phyloP scores from a whole-genome alignment of 2,797 vertebrate species.

The Gambusia yucatana region DNA sequence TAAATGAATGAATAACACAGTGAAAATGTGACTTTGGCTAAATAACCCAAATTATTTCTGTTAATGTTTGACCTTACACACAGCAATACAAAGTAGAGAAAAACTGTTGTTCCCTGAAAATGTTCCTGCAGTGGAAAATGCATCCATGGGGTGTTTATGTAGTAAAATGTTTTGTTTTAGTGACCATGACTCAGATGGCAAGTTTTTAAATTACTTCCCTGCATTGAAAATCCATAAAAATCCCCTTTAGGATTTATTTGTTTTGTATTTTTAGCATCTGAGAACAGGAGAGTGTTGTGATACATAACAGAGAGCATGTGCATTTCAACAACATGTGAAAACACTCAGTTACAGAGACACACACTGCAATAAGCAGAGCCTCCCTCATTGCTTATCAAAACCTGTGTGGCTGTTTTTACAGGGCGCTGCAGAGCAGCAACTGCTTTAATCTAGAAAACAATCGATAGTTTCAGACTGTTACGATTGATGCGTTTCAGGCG shows the following conservation, averaged over 20 bases:
- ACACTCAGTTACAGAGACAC: slow-evolving; percentile 5
- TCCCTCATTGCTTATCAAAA: slow-evolving; percentile 69
- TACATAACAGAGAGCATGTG: neutral
- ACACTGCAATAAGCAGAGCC: slow-evolving; percentile 42
- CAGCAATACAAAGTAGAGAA: neutral
- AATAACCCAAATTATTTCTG: too few relatives aligned
- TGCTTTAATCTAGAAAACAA: slow-evolving; percentile 81
- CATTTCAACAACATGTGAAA: slow-evolving; percentile 7
- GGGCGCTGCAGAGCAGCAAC: slow-evolving; percentile 77
- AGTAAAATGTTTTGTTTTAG: neutral
- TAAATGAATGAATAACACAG: too few relatives aligned
- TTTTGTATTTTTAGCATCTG: neutral
- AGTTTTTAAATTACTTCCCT: neutral
- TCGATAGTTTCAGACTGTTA: slow-evolving; percentile 82
- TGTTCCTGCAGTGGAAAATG: neutral
- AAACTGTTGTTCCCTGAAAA: neutral
- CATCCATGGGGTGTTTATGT: neutral
- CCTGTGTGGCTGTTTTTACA: slow-evolving; percentile 79
- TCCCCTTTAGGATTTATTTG: neutral
- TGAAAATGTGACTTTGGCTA: too few relatives aligned
- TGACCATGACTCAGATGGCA: neutral
- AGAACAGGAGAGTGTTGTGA: neutral
- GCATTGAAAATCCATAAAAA: neutral
- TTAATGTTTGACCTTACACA: too few relatives aligned
- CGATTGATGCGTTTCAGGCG: slow-evolving; percentile 83